Evolutionary conservation across 1,140 invertebrate species (phyloP).

Genomic region (Aphidius ervi): DNA sequence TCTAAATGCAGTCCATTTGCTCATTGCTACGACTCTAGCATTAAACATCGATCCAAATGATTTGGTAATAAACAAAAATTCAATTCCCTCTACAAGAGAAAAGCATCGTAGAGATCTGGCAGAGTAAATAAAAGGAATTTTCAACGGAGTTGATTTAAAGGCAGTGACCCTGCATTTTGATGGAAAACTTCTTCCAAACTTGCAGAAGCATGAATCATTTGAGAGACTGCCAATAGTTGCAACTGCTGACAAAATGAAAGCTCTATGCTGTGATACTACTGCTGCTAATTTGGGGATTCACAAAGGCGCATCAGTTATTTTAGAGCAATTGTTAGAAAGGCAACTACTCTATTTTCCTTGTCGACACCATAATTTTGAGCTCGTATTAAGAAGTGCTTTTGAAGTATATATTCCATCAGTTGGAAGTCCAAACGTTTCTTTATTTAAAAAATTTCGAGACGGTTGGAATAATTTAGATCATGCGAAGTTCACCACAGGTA

Average conservation of each 20-base stretch:
- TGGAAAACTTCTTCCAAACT: constrained; percentile 22
- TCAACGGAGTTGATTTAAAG: constrained; percentile 19
- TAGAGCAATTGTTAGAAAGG: constrained; percentile 29
- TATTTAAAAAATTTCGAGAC: too few relatives aligned
- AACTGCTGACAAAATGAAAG: neutral
- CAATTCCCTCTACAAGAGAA: constrained; percentile 20
- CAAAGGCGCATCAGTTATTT: constrained; percentile 27
- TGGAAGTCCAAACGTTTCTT: too few relatives aligned
- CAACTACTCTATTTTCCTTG: constrained; percentile 32
- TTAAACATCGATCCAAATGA: too few relatives aligned
- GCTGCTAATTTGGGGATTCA: constrained; percentile 6
- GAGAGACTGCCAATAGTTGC: constrained; percentile 19
- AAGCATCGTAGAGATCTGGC: constrained; percentile 22
- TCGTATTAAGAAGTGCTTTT: constrained; percentile 26
- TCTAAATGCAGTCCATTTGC: too few relatives aligned
- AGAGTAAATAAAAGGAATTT: constrained; percentile 24
- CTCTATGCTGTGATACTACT: neutral
- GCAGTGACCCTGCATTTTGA: constrained; percentile 22
- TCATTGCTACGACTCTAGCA: too few relatives aligned
- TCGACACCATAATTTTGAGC: constrained; percentile 33
- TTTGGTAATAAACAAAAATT: constrained; percentile 11
- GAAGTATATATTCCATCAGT: constrained; percentile 22
- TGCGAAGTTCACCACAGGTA: neutral
- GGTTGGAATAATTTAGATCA: too few relatives aligned
- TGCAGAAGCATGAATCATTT: constrained; percentile 8